Base-by-base conservation (phyloP, 1,140 invertebrate genomes). In the Tribolium castaneum region DNA sequence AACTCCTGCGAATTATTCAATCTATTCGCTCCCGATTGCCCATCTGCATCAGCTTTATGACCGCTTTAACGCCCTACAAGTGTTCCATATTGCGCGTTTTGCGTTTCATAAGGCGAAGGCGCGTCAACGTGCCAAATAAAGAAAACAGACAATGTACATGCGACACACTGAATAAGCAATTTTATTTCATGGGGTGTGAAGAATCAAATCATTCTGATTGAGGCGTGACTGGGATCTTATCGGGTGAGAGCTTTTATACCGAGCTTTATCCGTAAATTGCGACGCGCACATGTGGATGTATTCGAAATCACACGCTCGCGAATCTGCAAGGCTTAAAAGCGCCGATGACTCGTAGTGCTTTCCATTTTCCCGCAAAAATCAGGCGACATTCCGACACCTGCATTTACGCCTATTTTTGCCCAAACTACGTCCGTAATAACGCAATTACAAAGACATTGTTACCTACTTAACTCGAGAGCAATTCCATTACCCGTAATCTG, bases 171-270 rank as follows among this genome's bases (percentile, higher is more conserved):
- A 77, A 77, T 77, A 77, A 77, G 76, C 76, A 72, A 77, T 77
- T 77, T 71, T 70, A 51, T 70, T 56, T 70, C 62, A 77, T 71
- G 25, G 76, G 62, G 66, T 77, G 76, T 59, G 70, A 71, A 77
- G 56, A 71, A 77, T 77, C 76, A 71, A 77, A 77, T 77, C 51
- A 71, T 54, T 77, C 66, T 77, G 76, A 77, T 77, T 77, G 76
- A 77, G 51, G 49, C 70, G 51, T 70, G 66, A 70, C 70, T 70
- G 76, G 25, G 70, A 71, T 73, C 45, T 50, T 72, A 51, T 72
- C 70, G 14, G 45, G 39, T 59, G 59, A 66, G 59, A 66, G 59
- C 59, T 66, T 66, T 66, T 66, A 66, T 35, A 14, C n/a, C 3
- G 59, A 66, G 59, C 59, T 66, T 66, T 66, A 66, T 66, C 59